Evolutionary conservation across 2,797 vertebrate genomes (phyloP), one percentile per base, ranked within the genome.

Genomic region (Prionace glauca): DNA sequence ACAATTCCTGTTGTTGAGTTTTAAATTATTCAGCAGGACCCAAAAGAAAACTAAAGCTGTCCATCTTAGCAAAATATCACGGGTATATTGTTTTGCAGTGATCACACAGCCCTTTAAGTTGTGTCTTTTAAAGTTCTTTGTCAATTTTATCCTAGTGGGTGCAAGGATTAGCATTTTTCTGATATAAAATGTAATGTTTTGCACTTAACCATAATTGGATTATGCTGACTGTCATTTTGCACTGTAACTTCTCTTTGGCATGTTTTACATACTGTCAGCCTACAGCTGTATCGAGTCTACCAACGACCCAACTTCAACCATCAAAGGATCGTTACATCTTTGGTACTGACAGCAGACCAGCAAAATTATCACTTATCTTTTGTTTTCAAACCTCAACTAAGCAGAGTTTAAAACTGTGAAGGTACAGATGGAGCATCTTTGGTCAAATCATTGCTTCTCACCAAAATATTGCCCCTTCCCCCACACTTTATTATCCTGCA

Each of bases 11-110:
- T 45, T 95, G 94, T 96, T 96, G 36, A 56, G 29, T 96, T 95
- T 96, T 97, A 96, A 96, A 36, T 93, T 24, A 72, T 67, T 77
- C 45, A 56, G 12, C 67, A 32, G 79, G 41, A 62, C 96, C 14
- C 72, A 79, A 74, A 45, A 5, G 2, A 71, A 95, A 60, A 22
- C 10, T 9, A 41, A 71, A 56, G 9, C 14, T 22, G 36, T 18
- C n/a, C 79, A 81, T 8, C 79, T 60, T 60, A 22, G 18, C 20
- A 84, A 45, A 84, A 84, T 7, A 36, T 84, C 41, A 84, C 36
- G 22, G 12, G 5, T 1, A 20, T 18, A 41, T 87, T 87, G 45
- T 56, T 87, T 50, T 87, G 9, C 60, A n/a, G 88, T 91, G 90
- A 69, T 92, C n/a, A 24, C 87, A 18, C 1, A n/a, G 11, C 1